These are phyloP conservation scores for Bombus turneri DNA, from an alignment of 1,140 invertebrate species.

Conservation along the genomic window DNA sequence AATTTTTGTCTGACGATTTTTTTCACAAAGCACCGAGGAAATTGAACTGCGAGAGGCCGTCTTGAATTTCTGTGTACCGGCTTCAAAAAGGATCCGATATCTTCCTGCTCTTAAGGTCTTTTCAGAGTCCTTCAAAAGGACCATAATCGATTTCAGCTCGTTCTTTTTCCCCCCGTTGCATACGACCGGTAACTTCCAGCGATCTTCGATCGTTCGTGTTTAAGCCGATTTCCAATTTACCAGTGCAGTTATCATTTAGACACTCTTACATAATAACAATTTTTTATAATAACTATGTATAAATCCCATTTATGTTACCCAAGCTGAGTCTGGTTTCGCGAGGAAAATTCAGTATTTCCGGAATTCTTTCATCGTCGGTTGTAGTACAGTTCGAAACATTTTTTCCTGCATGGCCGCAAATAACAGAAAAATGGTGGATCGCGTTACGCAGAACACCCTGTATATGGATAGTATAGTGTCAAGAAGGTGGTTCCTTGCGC, in stretches of 20 bases:
- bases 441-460: no score
- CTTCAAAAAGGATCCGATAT: constrained; percentile 36
- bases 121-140: constrained; percentile 26
- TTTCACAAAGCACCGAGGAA: constrained; percentile 30
- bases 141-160: constrained; percentile 33
- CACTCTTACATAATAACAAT: no score
- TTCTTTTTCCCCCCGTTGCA: neutral
- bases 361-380: no score
- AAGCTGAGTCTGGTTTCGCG: no score
- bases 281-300: no score
- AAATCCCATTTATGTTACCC: no score
- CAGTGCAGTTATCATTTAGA: neutral
- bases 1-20: constrained; percentile 5
- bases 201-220: neutral
- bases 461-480: no score
- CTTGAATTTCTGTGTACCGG: constrained; percentile 21
- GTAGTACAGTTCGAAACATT: no score
- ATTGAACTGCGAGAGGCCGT: constrained; percentile 33
- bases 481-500: no score
- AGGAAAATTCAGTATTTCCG: no score
- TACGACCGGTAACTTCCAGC: neutral
- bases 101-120: constrained; percentile 24
- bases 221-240: neutral
- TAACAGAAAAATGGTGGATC: no score
- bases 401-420: no score